Evolutionary conservation across 2,113 vertebrate species (phyloP).

Genomic region (Archilochus colubris): DNA sequence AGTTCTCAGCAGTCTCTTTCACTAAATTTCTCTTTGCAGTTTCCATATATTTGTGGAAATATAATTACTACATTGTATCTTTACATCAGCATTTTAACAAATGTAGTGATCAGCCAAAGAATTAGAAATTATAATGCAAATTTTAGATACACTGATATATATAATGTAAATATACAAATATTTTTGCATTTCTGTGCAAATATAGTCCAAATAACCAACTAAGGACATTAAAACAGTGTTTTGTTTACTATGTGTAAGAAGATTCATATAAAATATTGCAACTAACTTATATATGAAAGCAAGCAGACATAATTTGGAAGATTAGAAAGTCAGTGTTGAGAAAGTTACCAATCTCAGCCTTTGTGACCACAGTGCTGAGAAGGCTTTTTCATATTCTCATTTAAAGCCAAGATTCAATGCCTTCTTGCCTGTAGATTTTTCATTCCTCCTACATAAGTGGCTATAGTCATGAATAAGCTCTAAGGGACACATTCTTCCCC

Average conservation of each 20-base stretch:
- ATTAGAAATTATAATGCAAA: not conserved
- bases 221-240: not conserved
- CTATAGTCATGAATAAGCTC: not conserved
- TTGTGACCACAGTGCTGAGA: not conserved
- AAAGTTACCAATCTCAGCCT: not conserved
- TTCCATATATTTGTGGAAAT: not conserved
- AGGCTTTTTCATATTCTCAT: not conserved
- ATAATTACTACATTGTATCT: not conserved
- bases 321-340: not conserved
- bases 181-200: not conserved
- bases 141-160: not conserved
- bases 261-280: not conserved
- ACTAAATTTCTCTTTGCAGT: not conserved
- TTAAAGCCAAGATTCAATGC: not conserved
- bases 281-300: not conserved
- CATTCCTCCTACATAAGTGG: not conserved
- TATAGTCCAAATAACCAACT: not conserved
- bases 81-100: not conserved
- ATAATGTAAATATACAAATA: not conserved
- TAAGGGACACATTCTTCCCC: not conserved
- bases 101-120: not conserved
- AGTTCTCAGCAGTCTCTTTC: not conserved
- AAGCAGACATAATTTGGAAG: not conserved
- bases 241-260: not conserved
- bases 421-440: not conserved